Evolutionary conservation across 1,140 invertebrate genomes (phyloP).

Genomic region (Temnothorax longispinosus): DNA sequence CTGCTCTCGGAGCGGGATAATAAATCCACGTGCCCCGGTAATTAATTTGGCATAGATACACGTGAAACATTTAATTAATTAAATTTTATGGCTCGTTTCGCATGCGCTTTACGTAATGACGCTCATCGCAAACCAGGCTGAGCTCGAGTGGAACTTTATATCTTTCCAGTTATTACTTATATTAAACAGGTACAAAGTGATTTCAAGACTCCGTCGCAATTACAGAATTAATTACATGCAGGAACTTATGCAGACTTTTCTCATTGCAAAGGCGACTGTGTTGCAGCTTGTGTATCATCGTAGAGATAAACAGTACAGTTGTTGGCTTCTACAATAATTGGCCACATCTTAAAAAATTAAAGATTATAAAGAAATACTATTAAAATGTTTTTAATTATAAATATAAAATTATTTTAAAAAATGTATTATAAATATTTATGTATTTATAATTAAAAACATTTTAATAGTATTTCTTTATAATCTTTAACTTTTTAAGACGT

Average conservation of each 20-base stretch:
- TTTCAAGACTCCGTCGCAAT: not conserved
- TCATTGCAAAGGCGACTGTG: not conserved
- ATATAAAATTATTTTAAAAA: too few relatives aligned
- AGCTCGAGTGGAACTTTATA: not conserved
- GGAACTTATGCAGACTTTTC: not conserved
- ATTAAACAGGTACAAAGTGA: not conserved
- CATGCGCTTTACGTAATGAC: not conserved
- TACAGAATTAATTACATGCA: not conserved
- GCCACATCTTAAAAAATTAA: too few relatives aligned
- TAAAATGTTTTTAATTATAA: too few relatives aligned
- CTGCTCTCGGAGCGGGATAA: constrained; percentile 18
- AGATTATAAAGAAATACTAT: too few relatives aligned
- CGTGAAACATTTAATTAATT: constrained; percentile 51
- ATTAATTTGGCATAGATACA: constrained; percentile 31
- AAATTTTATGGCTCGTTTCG: not conserved
- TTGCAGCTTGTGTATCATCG: not conserved
- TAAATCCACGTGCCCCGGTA: constrained; percentile 31
- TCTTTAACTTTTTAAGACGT: too few relatives aligned
- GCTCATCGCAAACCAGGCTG: not conserved
- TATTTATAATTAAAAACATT: not conserved
- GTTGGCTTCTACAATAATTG: too few relatives aligned
- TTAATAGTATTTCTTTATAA: too few relatives aligned
- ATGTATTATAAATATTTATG: too few relatives aligned
- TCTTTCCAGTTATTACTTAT: not conserved
- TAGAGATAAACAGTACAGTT: too few relatives aligned